phyloP scores from a whole-genome alignment of 2,113 vertebrate genomes.

The Urocitellus parryii region DNA sequence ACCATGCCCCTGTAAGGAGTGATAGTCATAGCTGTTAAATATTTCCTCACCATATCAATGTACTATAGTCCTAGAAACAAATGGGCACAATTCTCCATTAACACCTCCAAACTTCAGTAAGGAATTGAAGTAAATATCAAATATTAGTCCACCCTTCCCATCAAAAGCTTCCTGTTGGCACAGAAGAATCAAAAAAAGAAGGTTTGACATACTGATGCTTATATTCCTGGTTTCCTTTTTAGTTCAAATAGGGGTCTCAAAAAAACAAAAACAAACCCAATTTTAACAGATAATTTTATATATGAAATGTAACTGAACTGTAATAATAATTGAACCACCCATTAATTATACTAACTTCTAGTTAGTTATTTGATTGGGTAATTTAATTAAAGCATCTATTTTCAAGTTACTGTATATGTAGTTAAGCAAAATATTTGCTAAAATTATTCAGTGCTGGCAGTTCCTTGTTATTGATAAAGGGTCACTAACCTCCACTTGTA shows the following conservation, averaged over 20 bases:
- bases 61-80: background rate
- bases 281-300: background rate
- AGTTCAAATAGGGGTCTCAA: background rate
- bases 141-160: background rate
- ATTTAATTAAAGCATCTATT: background rate
- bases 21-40: background rate
- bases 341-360: background rate
- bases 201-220: background rate
- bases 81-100: background rate
- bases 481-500: background rate
- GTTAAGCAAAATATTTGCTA: background rate
- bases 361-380: constrained; percentile 9
- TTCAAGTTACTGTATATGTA: background rate
- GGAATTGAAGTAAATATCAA: background rate
- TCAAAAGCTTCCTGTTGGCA: background rate
- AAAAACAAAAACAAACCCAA: background rate
- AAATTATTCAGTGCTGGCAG: background rate
- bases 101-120: background rate
- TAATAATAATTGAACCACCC: background rate
- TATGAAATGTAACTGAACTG: background rate
- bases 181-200: background rate
- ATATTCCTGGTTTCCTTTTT: background rate
- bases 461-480: background rate
- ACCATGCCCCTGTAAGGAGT: background rate
- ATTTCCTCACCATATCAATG: background rate